phyloP scores from a whole-genome alignment of 2,113 vertebrate species.

The Tetrao urogallus region DNA sequence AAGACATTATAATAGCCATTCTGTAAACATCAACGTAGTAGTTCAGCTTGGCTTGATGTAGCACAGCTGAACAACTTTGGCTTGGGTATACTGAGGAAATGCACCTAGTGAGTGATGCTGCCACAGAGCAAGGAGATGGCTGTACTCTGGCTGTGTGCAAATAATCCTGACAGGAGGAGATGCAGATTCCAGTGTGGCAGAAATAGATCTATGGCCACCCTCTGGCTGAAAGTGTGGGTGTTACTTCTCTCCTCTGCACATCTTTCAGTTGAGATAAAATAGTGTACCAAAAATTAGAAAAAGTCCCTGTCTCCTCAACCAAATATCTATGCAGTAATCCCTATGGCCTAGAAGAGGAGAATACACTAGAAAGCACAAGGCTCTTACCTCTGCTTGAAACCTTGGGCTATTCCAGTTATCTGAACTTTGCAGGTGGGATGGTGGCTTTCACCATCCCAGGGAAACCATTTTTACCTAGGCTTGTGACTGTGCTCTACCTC shows the following conservation, averaged over 20 bases:
- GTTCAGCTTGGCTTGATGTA: background rate
- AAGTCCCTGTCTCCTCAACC: background rate
- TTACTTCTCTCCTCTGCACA: conserved; percentile 50
- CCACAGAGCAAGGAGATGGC: background rate
- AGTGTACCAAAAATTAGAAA: conserved; percentile 26
- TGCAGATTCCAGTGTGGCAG: conserved; percentile 43
- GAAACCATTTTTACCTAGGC: background rate
- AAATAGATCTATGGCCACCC: conserved; percentile 62
- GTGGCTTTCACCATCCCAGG: background rate
- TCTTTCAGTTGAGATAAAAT: conserved; percentile 46
- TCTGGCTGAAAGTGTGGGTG: conserved; percentile 64
- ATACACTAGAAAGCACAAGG: background rate
- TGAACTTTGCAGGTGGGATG: background rate
- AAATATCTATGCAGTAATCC: conserved; percentile 19
- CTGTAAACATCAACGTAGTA: background rate
- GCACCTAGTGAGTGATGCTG: conserved; percentile 1
- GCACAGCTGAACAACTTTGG: background rate
- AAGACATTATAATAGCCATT: background rate
- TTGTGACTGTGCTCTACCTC: background rate
- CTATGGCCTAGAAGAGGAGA: background rate
- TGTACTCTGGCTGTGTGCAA: conserved; percentile 41
- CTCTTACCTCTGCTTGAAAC: background rate
- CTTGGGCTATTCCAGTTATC: background rate
- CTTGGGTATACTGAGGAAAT: background rate
- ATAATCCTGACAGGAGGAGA: conserved; percentile 56